Conservation (phyloP, 2,113 vertebrate species). For the Odobenus rosmarus region DNA sequence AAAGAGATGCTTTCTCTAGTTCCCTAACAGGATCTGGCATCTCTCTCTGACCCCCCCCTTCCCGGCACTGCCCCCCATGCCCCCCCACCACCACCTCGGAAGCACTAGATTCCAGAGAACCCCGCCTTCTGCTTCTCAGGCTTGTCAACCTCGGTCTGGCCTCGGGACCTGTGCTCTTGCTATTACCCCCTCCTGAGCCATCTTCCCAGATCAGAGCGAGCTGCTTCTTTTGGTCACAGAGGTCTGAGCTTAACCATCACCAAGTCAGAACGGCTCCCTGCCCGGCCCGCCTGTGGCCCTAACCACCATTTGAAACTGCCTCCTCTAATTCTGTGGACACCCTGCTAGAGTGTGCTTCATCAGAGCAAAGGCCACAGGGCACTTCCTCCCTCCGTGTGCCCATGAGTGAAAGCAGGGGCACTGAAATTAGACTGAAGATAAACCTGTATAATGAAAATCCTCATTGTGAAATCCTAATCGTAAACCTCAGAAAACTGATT, state of each 20-base stretch:
- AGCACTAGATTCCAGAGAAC: accelerated
- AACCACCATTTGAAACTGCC: too few relatives aligned
- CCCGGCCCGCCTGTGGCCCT: too few relatives aligned
- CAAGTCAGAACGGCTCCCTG: neutral
- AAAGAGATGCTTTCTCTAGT: neutral
- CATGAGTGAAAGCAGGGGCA: neutral
- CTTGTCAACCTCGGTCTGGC: neutral
- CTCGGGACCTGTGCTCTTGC: neutral
- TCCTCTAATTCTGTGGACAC: neutral
- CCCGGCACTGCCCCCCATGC: accelerated
- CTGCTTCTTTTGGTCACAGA: neutral
- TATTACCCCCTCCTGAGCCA: accelerated
- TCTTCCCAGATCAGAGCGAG: too few relatives aligned
- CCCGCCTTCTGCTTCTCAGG: neutral
- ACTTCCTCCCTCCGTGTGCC: too few relatives aligned
- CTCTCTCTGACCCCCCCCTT: neutral
- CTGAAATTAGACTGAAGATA: accelerated
- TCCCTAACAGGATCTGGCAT: too few relatives aligned
- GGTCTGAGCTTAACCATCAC: neutral
- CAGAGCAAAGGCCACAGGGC: too few relatives aligned
- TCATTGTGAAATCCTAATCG: accelerated
- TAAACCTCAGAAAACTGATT: neutral
- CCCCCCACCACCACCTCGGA: too few relatives aligned
- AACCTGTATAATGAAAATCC: neutral
- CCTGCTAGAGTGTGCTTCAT: too few relatives aligned